phyloP scores from a whole-genome alignment of 2,113 vertebrate species.

The Esox niger region DNA sequence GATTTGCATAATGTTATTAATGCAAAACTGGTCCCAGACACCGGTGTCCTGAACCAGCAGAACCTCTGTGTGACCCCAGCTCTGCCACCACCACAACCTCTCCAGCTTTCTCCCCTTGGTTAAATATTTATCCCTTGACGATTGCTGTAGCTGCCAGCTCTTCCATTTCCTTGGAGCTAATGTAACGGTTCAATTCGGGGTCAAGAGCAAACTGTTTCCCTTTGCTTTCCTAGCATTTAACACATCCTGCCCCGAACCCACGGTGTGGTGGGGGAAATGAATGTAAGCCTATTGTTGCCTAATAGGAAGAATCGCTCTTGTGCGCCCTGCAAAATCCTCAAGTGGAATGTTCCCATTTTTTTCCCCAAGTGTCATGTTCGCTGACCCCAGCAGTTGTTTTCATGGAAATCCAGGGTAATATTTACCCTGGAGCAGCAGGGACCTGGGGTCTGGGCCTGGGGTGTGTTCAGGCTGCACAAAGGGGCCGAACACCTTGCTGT shows the following conservation, averaged over 20 bases:
- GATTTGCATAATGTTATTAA: background rate
- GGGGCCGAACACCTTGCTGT: background rate
- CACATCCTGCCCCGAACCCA: background rate
- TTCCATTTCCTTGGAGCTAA: background rate
- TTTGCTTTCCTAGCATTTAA: background rate
- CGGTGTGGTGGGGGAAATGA: background rate
- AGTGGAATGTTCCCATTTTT: background rate
- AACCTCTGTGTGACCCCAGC: background rate
- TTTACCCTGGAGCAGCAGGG: slow-evolving; percentile 10
- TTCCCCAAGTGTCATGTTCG: slow-evolving; percentile 11
- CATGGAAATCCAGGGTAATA: background rate
- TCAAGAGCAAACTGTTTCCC: background rate
- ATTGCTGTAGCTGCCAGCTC: background rate
- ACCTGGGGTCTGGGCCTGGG: background rate
- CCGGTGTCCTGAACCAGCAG: background rate
- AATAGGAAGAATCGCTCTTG: background rate
- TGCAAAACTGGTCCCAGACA: background rate
- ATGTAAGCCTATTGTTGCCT: background rate
- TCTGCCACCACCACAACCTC: background rate
- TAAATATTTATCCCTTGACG: background rate
- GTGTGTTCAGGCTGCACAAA: slow-evolving; percentile 1
- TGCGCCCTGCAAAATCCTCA: background rate
- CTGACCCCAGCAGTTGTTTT: slow-evolving; percentile 7
- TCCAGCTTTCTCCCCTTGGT: background rate
- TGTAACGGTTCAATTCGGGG: background rate